phyloP scores from a whole-genome alignment of 2,888 invertebrate species.

The Drosophila niveifrons region DNA sequence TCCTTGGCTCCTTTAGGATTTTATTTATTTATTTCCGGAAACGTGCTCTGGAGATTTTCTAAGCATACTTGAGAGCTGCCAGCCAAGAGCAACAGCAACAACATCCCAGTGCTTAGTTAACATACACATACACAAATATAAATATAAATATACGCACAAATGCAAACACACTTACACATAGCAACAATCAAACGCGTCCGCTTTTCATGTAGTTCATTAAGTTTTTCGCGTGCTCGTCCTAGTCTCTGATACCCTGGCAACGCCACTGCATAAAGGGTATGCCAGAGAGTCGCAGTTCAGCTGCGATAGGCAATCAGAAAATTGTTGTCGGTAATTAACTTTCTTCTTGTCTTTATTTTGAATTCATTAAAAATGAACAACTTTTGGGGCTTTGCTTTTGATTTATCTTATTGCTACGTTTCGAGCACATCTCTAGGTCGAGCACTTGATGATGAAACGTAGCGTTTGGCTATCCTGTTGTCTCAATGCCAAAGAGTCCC shows the following conservation, averaged over 20 bases:
- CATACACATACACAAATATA: slow-evolving; percentile 43
- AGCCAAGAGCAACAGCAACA: slow-evolving; percentile 4
- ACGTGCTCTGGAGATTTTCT: slow-evolving; percentile 75
- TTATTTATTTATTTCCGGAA: slow-evolving; percentile 82
- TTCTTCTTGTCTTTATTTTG: neutral
- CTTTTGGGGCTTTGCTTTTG: neutral
- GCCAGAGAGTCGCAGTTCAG: neutral
- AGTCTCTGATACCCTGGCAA: slow-evolving; percentile 46
- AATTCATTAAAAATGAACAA: slow-evolving; percentile 3
- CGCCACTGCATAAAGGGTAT: neutral
- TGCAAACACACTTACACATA: slow-evolving; percentile 31
- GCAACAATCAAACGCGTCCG: slow-evolving; percentile 54
- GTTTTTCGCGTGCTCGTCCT: slow-evolving; percentile 62
- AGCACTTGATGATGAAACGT: slow-evolving; percentile 2
- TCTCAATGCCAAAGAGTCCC: slow-evolving; percentile 45
- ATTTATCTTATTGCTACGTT: neutral
- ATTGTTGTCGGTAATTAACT: slow-evolving; percentile 2
- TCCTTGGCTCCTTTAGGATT: slow-evolving; percentile 53
- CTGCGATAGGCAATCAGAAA: neutral
- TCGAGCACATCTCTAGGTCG: slow-evolving; percentile 16
- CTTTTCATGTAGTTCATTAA: slow-evolving; percentile 76
- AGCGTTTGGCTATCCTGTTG: slow-evolving; percentile 13
- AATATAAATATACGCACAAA: slow-evolving; percentile 14
- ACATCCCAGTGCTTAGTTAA: slow-evolving; percentile 53
- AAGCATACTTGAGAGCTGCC: slow-evolving; percentile 52